A percentile compares a stretch with the other conserved stretches of the same genome.
These are phyloP conservation scores for Actinopyga echinites DNA, from an alignment of 53 echinoderm and acorn worm species.

Conservation along the genomic window DNA sequence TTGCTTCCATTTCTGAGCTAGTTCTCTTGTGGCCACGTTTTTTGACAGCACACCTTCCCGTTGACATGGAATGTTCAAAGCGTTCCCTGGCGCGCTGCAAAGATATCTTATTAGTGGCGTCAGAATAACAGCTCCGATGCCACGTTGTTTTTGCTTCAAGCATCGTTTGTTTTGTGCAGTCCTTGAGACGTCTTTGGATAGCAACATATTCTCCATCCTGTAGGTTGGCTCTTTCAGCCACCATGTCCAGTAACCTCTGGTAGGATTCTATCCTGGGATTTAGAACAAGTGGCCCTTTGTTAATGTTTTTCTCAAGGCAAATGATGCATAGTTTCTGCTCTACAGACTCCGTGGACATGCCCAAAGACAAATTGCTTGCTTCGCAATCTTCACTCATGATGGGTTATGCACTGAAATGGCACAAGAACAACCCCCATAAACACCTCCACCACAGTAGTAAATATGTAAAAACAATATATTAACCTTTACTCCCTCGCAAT, in stretches of 20 bases:
- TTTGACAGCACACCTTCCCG: constrained; percentile 18
- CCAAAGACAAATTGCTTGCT: background rate
- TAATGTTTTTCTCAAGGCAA: constrained; percentile 25
- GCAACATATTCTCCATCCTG: constrained; percentile 34
- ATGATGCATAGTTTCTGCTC: background rate
- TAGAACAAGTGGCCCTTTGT: constrained; percentile 23
- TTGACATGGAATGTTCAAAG: constrained; percentile 36
- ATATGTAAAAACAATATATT: too few species aligned
- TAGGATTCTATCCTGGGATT: constrained; percentile 30
- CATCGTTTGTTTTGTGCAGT: constrained; percentile 7
- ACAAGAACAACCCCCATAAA: background rate
- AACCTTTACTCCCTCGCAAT: too few species aligned
- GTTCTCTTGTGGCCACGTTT: constrained; percentile 14
- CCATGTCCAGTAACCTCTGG: constrained; percentile 1
- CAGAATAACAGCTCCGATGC: constrained; percentile 46
- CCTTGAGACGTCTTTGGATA: constrained; percentile 25
- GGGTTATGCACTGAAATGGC: background rate
- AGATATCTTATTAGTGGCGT: constrained; percentile 35
- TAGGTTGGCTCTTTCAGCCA: constrained; percentile 15
- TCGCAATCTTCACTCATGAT: constrained; percentile 10
- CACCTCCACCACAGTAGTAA: background rate
- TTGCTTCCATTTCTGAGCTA: constrained; percentile 17
- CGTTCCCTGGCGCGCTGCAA: constrained; percentile 42
- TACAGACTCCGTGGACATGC: constrained; percentile 15
- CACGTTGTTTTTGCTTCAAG: constrained; percentile 30